A percentile compares a stretch with the other conserved stretches of the same genome.
Evolutionary conservation across 2,113 vertebrate species (phyloP).

Genomic region (Marmota monax): DNA sequence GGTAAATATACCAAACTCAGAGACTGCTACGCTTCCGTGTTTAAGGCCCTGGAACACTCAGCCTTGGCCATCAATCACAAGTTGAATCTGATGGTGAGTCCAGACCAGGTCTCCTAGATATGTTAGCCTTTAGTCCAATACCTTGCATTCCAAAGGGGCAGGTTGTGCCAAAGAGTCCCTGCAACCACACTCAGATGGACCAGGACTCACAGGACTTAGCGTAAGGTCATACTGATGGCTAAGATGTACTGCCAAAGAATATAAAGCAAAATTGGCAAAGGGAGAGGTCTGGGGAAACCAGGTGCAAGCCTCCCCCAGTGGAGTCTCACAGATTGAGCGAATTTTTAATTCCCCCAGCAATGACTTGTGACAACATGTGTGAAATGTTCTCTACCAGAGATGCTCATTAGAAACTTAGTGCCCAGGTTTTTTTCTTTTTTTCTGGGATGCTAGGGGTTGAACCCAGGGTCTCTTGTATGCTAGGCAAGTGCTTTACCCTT

Average conservation of each 20-base stretch:
- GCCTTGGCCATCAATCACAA: conserved; percentile 91
- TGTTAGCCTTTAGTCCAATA: neutral
- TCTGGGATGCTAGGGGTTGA: neutral
- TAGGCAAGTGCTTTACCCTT: neutral
- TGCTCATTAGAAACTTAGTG: neutral
- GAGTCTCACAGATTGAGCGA: neutral
- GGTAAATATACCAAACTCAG: conserved; percentile 91
- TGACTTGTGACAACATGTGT: neutral
- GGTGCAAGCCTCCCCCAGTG: neutral
- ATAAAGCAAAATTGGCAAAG: neutral
- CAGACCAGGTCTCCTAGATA: conserved; percentile 17
- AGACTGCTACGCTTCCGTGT: conserved; percentile 90
- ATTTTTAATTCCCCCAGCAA: neutral
- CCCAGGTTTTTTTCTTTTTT: neutral
- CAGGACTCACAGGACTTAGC: neutral
- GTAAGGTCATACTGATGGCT: neutral
- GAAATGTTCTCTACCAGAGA: neutral
- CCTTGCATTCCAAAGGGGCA: neutral
- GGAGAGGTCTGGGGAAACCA: neutral
- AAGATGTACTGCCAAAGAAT: neutral
- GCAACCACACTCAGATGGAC: neutral
- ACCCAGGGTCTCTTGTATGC: neutral
- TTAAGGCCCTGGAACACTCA: conserved; percentile 91
- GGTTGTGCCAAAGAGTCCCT: neutral
- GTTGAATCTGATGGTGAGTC: conserved; percentile 90